Conservation (phyloP, 2,797 vertebrate genomes). For the Rhynchonycteris naso region DNA sequence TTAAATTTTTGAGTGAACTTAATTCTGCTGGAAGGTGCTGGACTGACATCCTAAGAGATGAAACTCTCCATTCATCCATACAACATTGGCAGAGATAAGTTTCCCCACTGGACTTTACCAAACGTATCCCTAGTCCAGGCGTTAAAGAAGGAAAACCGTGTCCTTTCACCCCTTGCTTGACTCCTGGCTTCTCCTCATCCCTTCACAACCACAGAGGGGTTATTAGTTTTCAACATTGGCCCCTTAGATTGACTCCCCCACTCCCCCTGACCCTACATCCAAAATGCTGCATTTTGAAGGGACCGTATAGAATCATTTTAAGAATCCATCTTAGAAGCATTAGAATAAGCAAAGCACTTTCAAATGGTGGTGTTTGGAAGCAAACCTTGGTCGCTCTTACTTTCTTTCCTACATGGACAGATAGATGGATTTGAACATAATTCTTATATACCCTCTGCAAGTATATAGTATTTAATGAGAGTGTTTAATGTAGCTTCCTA, state of each 20-base stretch:
- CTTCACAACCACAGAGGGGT: neutral
- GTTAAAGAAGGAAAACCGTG: neutral
- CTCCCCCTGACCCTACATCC: neutral
- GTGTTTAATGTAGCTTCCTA: neutral
- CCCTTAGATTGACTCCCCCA: neutral
- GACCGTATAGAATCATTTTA: neutral
- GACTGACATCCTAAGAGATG: slow-evolving; percentile 67
- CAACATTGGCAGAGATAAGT: neutral
- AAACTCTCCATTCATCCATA: slow-evolving; percentile 64
- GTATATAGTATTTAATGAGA: neutral
- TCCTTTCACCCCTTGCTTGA: neutral
- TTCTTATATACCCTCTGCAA: neutral
- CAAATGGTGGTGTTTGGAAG: neutral
- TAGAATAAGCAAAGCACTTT: slow-evolving; percentile 51
- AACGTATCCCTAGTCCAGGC: neutral
- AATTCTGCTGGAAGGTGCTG: slow-evolving; percentile 69
- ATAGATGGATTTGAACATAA: neutral
- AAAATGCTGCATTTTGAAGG: slow-evolving; percentile 28
- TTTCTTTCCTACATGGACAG: neutral
- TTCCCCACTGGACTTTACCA: slow-evolving; percentile 29
- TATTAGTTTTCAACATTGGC: neutral
- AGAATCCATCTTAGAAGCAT: slow-evolving; percentile 18
- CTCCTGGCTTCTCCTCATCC: neutral
- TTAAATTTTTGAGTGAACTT: slow-evolving; percentile 70
- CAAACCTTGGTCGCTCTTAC: neutral